Percentiles rank a stretch among this genome's conserved stretches.
Conservation (phyloP, 2,113 vertebrate genomes). For the Syngnathus scovelli region DNA sequence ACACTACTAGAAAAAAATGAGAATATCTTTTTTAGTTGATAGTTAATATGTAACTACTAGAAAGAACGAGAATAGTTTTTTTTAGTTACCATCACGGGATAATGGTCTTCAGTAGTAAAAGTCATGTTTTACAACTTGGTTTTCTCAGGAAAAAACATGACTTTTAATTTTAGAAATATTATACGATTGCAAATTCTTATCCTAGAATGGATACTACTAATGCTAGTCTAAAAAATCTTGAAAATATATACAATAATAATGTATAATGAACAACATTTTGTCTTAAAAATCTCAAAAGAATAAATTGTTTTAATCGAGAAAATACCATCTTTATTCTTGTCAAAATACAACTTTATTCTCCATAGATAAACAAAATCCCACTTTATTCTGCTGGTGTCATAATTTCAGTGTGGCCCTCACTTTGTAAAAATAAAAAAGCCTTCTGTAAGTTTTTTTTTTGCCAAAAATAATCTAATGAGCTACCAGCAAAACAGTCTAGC, state of each 20-base stretch:
- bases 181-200: background rate
- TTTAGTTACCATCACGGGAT: too few species aligned
- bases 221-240: background rate
- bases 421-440: background rate
- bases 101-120: too few species aligned
- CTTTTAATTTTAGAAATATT: too few species aligned
- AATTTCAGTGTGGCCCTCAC: slow-evolving; percentile 28
- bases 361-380: background rate
- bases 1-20: too few species aligned
- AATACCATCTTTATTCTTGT: background rate
- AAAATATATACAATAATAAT: too few species aligned
- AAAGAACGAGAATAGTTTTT: too few species aligned
- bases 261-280: background rate
- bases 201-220: background rate
- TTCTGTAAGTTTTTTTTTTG: background rate
- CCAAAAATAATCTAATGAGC: slow-evolving; percentile 4
- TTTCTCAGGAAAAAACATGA: too few species aligned
- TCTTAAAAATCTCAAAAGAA: background rate
- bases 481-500: slow-evolving; percentile 7
- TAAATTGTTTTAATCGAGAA: too few species aligned
- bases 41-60: too few species aligned
- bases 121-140: too few species aligned
- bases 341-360: background rate
- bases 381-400: background rate
- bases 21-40: too few species aligned